phyloP scores from a whole-genome alignment of 2,797 vertebrate species.

The Antennarius maculatus region DNA sequence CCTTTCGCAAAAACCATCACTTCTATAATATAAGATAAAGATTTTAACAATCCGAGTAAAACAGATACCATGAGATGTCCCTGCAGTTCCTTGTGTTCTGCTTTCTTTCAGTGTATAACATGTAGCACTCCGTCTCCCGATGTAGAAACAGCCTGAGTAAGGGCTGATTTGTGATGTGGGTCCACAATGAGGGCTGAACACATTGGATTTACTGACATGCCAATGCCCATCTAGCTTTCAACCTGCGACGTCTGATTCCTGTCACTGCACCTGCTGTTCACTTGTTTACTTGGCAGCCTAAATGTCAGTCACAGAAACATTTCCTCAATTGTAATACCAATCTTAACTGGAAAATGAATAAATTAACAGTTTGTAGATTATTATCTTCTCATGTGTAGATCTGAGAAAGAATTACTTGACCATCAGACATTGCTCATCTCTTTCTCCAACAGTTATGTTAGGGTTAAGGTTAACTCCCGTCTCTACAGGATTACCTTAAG shows the following conservation, averaged over 20 bases:
- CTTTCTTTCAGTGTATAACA: conserved; percentile 22
- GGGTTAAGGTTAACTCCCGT: conserved; percentile 68
- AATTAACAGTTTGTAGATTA: background rate
- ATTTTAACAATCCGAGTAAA: conserved; percentile 9
- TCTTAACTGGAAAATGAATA: background rate
- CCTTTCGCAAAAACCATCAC: background rate
- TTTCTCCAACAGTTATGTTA: conserved; percentile 60
- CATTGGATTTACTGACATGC: conserved; percentile 40
- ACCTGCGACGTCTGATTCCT: conserved; percentile 59
- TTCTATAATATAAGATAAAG: background rate
- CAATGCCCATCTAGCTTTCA: conserved; percentile 37
- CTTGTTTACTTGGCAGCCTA: conserved; percentile 63
- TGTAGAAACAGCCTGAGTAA: conserved; percentile 6
- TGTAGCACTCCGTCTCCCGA: conserved; percentile 8
- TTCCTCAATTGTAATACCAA: background rate
- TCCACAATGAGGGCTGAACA: conserved; percentile 30
- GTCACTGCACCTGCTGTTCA: conserved; percentile 69
- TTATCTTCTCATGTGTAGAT: background rate
- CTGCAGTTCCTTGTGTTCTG: conserved; percentile 35
- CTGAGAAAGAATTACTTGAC: background rate
- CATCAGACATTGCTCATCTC: conserved; percentile 21
- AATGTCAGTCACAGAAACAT: conserved; percentile 26
- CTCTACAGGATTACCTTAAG: conserved; percentile 78
- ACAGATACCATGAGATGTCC: conserved; percentile 28
- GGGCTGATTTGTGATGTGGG: conserved; percentile 26